phyloP scores from a whole-genome alignment of 2,113 vertebrate genomes.

The Alces alces region DNA sequence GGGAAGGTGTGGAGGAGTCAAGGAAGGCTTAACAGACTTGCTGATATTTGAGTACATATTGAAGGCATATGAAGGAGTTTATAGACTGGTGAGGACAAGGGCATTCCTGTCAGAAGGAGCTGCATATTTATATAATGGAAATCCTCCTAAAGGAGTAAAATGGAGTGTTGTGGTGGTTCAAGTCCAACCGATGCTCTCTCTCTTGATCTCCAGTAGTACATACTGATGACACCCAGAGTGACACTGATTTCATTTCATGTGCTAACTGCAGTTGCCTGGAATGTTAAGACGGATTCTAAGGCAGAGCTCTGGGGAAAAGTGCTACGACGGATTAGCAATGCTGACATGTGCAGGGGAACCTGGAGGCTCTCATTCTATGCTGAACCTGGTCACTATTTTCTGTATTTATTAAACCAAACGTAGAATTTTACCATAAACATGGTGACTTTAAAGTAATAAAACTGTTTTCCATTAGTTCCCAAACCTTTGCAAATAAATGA shows the following conservation, averaged over 20 bases:
- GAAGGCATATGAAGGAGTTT: background rate
- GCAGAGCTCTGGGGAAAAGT: background rate
- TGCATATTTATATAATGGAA: background rate
- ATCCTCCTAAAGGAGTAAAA: background rate
- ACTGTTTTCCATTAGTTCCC: background rate
- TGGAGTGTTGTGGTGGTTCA: background rate
- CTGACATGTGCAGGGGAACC: background rate
- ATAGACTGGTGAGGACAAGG: background rate
- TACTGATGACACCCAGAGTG: background rate
- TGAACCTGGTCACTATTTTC: background rate
- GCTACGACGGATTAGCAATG: background rate
- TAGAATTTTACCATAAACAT: background rate
- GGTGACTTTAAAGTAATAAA: background rate
- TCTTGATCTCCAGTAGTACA: background rate
- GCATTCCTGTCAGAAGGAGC: background rate
- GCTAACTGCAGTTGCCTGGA: background rate
- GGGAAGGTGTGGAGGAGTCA: background rate
- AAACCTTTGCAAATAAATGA: background rate
- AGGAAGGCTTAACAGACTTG: background rate
- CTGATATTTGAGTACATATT: background rate
- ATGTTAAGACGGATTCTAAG: background rate
- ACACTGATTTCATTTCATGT: background rate
- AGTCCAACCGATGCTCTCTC: background rate
- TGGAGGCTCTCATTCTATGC: background rate
- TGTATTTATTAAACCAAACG: background rate